Conservation (phyloP, 2,888 invertebrate species). For the Calameuta pallipes region DNA sequence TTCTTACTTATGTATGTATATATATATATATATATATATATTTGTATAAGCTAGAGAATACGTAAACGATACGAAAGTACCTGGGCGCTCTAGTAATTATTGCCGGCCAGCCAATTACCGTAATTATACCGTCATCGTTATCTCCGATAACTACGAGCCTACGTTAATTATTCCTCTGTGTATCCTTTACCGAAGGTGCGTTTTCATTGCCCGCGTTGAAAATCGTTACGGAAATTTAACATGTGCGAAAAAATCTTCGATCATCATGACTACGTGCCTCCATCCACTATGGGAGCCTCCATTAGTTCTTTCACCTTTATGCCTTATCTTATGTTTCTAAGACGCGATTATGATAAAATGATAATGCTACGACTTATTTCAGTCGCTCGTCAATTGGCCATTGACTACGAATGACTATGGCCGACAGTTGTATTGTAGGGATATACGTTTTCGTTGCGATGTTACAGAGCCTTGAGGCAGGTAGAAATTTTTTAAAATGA, state of each 20-base stretch:
- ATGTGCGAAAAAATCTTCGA: slow-evolving; percentile 28
- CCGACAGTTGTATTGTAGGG: not conserved
- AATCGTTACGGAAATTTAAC: slow-evolving; percentile 29
- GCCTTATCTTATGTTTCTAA: slow-evolving; percentile 27
- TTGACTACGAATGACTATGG: slow-evolving; percentile 29
- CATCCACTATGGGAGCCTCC: not conserved
- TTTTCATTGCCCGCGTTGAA: slow-evolving; percentile 18
- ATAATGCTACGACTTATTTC: slow-evolving; percentile 46
- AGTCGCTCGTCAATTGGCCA: slow-evolving; percentile 10
- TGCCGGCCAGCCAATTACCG: slow-evolving; percentile 45
- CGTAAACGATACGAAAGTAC: slow-evolving; percentile 8
- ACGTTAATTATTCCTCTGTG: not conserved
- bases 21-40: not conserved
- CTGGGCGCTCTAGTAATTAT: slow-evolving; percentile 39
- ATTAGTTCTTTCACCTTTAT: not conserved
- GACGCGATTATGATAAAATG: slow-evolving; percentile 49
- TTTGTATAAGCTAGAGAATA: slow-evolving; percentile 8
- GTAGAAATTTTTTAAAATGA: not conserved
- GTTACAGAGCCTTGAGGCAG: not conserved
- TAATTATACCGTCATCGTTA: slow-evolving; percentile 53
- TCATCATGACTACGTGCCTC: slow-evolving; percentile 16
- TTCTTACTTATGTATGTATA: not conserved
- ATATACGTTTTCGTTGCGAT: not conserved
- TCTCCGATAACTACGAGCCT: slow-evolving; percentile 24
- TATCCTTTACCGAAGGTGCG: slow-evolving; percentile 26